Conservation (phyloP, 2,888 invertebrate species). For the Ophion obscuratus region DNA sequence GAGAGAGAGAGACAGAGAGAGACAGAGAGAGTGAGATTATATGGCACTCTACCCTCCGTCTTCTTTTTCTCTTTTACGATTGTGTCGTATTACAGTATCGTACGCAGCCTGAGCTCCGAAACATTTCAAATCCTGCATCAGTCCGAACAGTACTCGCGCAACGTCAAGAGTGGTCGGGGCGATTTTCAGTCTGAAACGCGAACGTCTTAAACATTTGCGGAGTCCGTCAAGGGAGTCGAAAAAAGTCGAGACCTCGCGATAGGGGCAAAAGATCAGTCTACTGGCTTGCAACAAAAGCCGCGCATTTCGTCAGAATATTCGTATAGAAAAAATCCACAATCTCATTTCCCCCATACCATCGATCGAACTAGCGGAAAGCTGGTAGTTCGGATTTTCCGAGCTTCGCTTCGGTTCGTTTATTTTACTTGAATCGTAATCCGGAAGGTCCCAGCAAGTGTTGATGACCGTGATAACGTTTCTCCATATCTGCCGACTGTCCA, state of each 20-base stretch:
- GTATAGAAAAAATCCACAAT: background rate
- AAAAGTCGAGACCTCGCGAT: conserved; percentile 34
- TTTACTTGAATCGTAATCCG: background rate
- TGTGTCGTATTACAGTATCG: conserved; percentile 20
- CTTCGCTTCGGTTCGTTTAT: background rate
- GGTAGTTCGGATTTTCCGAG: background rate
- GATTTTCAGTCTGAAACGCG: background rate
- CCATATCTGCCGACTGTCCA: conserved; percentile 66
- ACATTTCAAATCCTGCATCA: conserved; percentile 27
- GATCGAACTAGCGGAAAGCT: background rate
- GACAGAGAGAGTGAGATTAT: conserved; percentile 18
- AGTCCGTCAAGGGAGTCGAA: background rate
- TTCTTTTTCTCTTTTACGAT: conserved; percentile 45
- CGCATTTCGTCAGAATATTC: conserved; percentile 40
- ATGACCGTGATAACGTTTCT: conserved; percentile 67
- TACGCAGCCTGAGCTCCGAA: conserved; percentile 33
- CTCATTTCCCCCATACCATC: background rate
- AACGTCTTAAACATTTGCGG: background rate
- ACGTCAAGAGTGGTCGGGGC: conserved; percentile 12
- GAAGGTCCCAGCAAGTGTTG: conserved; percentile 56
- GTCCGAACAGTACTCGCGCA: conserved; percentile 23
- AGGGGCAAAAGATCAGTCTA: conserved; percentile 35
- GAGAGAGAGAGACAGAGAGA: conserved; percentile 1
- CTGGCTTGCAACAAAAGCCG: conserved; percentile 44
- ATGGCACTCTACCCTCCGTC: background rate